Evolutionary conservation across 2,888 invertebrate genomes (phyloP).

Genomic region (Orchestes rusci): DNA sequence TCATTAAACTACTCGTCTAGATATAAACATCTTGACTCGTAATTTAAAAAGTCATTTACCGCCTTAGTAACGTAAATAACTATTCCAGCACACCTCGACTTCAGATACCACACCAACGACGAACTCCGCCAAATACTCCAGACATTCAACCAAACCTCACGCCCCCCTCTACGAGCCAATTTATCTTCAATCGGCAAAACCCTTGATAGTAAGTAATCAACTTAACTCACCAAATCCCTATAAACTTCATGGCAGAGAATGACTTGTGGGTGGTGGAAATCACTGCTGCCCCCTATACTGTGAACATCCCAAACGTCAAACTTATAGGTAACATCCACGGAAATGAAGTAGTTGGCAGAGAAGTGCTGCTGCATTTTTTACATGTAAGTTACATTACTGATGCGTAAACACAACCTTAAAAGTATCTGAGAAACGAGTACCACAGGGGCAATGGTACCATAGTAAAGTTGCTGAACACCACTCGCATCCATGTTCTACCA

Average conservation of each 20-base stretch:
- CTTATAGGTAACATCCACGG: slow-evolving; percentile 70
- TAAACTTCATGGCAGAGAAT: slow-evolving; percentile 14
- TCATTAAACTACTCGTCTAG: too few relatives aligned
- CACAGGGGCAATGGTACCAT: slow-evolving; percentile 44
- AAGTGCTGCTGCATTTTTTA: slow-evolving; percentile 54
- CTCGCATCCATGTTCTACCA: slow-evolving; percentile 64
- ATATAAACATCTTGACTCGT: too few relatives aligned
- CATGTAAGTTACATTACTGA: slow-evolving; percentile 40
- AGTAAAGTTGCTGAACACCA: slow-evolving; percentile 55
- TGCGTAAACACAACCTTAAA: too few relatives aligned
- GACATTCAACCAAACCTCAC: too few relatives aligned
- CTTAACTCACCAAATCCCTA: neutral
- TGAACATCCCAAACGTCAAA: slow-evolving; percentile 59
- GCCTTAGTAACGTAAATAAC: too few relatives aligned
- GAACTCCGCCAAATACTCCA: too few relatives aligned
- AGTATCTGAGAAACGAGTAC: slow-evolving; percentile 47
- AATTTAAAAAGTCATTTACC: too few relatives aligned
- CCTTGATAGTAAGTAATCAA: slow-evolving; percentile 42
- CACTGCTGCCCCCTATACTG: slow-evolving; percentile 39
- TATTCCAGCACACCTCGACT: too few relatives aligned
- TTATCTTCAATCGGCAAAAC: slow-evolving; percentile 54
- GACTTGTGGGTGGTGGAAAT: slow-evolving; percentile 53
- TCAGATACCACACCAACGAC: too few relatives aligned
- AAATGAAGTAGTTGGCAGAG: slow-evolving; percentile 60
- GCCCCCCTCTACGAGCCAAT: slow-evolving; percentile 37